A percentile compares a stretch with the other conserved stretches of the same genome.
phyloP scores from a whole-genome alignment of 2,113 vertebrate species.

The Emydocephalus ijimae region DNA sequence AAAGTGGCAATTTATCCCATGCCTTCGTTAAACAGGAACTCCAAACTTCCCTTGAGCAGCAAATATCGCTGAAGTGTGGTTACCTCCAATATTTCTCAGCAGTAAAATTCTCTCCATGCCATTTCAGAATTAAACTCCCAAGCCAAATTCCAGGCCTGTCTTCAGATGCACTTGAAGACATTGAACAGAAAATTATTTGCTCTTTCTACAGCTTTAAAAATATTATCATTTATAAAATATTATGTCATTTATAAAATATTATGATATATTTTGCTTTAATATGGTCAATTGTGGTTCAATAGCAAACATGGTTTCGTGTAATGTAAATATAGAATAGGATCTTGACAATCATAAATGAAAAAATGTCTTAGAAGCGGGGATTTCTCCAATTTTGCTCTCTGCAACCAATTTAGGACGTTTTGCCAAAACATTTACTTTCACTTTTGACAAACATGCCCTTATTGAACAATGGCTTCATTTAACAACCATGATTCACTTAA shows the following conservation, averaged over 20 bases:
- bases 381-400: background rate
- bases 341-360: background rate
- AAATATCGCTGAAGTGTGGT: conserved; percentile 34
- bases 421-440: background rate
- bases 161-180: fast-evolving
- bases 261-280: background rate
- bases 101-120: background rate
- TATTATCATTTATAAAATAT: background rate
- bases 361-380: background rate
- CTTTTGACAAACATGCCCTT: background rate
- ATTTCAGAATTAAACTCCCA: background rate
- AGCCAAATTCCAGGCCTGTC: background rate
- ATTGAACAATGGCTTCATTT: no score
- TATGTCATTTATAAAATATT: background rate
- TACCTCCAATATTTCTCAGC: conserved; percentile 40
- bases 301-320: background rate
- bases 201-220: background rate
- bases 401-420: background rate
- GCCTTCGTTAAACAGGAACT: conserved; percentile 12
- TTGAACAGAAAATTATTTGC: fast-evolving
- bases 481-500: no score
- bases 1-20: background rate
- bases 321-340: background rate
- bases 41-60: fast-evolving
- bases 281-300: background rate